phyloP scores from a whole-genome alignment of 2,888 invertebrate genomes.

The Epirrhoe tristata region DNA sequence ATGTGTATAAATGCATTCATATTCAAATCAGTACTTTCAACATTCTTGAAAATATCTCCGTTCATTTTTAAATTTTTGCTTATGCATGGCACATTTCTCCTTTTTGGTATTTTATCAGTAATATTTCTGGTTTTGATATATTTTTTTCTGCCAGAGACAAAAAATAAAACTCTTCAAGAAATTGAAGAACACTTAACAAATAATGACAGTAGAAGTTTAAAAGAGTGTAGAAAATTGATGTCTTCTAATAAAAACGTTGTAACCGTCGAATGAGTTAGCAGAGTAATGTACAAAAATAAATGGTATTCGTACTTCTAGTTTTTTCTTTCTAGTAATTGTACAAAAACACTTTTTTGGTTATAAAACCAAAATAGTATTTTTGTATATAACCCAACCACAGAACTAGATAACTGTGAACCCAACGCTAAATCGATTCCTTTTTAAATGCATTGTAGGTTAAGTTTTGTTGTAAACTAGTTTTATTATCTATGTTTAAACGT shows the following conservation, averaged over 20 bases:
- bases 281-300: neutral
- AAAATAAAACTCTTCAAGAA: slow-evolving; percentile 58
- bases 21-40: slow-evolving; percentile 28
- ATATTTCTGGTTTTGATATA: slow-evolving; percentile 45
- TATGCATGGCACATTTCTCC: slow-evolving; percentile 52
- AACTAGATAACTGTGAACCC: too few relatives aligned
- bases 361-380: too few relatives aligned
- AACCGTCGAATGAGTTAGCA: neutral
- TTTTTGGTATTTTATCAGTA: slow-evolving; percentile 45
- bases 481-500: too few relatives aligned
- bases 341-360: too few relatives aligned
- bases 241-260: neutral
- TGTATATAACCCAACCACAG: too few relatives aligned
- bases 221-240: slow-evolving; percentile 25
- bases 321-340: too few relatives aligned
- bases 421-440: too few relatives aligned
- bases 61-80: slow-evolving; percentile 46
- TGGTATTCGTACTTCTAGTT: neutral
- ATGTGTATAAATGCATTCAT: slow-evolving; percentile 36
- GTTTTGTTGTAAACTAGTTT: too few relatives aligned
- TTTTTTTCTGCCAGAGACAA: slow-evolving; percentile 58
- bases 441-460: too few relatives aligned
- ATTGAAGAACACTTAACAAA: slow-evolving; percentile 45
- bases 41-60: slow-evolving; percentile 50
- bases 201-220: slow-evolving; percentile 7